These are phyloP conservation scores for Leptopilina clavipes DNA, from an alignment of 1,140 invertebrate genomes.

Conservation along the genomic window DNA sequence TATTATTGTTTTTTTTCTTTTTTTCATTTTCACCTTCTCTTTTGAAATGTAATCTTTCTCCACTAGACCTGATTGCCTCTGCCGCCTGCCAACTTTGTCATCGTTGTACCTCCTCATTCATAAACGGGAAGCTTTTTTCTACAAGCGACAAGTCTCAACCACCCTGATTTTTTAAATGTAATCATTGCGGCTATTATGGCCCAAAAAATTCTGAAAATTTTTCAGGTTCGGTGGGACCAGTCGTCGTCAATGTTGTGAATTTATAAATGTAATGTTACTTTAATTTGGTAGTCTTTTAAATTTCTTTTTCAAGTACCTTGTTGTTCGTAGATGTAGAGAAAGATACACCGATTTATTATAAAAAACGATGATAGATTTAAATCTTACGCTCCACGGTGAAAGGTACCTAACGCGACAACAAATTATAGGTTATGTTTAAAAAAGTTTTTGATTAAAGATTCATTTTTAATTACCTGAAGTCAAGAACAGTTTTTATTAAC, in stretches of 20 bases:
- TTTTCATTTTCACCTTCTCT: slow-evolving; percentile 47
- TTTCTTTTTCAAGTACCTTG: slow-evolving; percentile 4
- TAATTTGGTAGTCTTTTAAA: not conserved
- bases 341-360: slow-evolving; percentile 33
- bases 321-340: slow-evolving; percentile 34
- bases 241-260: slow-evolving; percentile 22
- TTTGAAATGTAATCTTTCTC: slow-evolving; percentile 47
- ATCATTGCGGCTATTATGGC: not conserved
- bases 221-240: slow-evolving; percentile 26
- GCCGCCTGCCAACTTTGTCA: slow-evolving; percentile 50
- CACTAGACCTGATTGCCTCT: slow-evolving; percentile 54
- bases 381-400: too few species aligned
- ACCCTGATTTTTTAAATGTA: not conserved
- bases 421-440: too few species aligned
- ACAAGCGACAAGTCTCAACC: slow-evolving; percentile 23
- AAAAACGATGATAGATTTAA: too few species aligned
- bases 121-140: slow-evolving; percentile 25
- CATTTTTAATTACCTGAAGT: too few species aligned
- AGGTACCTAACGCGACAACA: too few species aligned
- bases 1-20: slow-evolving; percentile 47
- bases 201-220: slow-evolving; percentile 3
- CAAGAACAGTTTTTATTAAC: too few species aligned
- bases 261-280: not conserved
- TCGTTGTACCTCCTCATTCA: slow-evolving; percentile 51
- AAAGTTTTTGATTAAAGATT: too few species aligned